Base-by-base conservation (phyloP, 2,888 invertebrate species). In the Gordius sp. region DNA sequence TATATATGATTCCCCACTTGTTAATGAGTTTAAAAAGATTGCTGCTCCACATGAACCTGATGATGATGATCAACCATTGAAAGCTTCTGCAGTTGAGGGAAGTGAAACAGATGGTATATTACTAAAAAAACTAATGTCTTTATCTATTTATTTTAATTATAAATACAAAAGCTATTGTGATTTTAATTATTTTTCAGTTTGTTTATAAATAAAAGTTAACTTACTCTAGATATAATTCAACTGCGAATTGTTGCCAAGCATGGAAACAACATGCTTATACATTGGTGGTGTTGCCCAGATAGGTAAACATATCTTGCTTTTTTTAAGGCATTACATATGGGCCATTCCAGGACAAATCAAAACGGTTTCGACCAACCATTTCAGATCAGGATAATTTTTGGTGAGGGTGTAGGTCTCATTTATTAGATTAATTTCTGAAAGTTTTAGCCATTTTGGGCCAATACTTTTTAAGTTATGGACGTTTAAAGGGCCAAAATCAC, bases 211-310 rank as follows among this genome's bases (percentile, higher is more conserved):
- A 16, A 20, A 13, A 41, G 54, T 53, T 82, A 83, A 0, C 69
- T 80, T 60, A 82, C 82, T 62, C 85, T 85, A 66, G 85, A 86
- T 69, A 86, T 80, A 73, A 20, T 47, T 4, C 8, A 47, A 20
- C 83, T 85, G 1, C 74, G 89, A 57, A 84, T 87, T 0, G 79
- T 80, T 60, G 76, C 82, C 68, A 78, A 79, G 63, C 76, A 84
- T 59, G 84, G 82, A 56, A 77, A 77, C 66, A 76, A 79, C 70
- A 78, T 81, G 25, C 76, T 89, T 67, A 75, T 91, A 64, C 91
- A 91, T 69, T 91, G 87, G 85, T 86, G 85, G 73, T 87, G 85
- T 68, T 79, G 83, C 66, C 91, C 91, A 1, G 89, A 89, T 71
- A 71, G 70, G 68, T 70, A 23, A 23, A 8, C 18, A n/a, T n/a